These are phyloP conservation scores for Dromius quadrimaculatus DNA, from an alignment of 2,888 invertebrate genomes.

Conservation along the genomic window DNA sequence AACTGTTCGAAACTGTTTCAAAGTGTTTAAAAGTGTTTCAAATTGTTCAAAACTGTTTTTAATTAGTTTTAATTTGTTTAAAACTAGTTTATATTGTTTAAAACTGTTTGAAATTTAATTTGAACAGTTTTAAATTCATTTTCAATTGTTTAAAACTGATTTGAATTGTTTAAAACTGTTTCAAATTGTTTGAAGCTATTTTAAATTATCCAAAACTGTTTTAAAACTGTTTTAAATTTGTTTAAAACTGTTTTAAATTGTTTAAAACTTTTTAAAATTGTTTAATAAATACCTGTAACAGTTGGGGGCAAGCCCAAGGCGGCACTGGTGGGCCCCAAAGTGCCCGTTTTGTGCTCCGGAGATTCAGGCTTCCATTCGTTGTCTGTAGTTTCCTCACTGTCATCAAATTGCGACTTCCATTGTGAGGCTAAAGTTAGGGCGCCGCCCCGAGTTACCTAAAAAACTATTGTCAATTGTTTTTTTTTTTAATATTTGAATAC, in stretches of 20 bases:
- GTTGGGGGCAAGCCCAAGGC: conserved; percentile 12
- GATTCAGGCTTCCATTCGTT: conserved; percentile 94
- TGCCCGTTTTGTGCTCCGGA: conserved; percentile 68
- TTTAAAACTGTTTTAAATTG: not conserved
- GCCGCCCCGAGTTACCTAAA: conserved; percentile 86
- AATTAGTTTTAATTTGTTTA: no score
- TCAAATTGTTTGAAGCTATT: not conserved
- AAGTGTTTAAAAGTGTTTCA: no score
- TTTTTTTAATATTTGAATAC: conserved; percentile 13
- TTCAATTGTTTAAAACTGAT: not conserved
- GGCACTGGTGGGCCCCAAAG: not conserved
- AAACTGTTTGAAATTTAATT: not conserved
- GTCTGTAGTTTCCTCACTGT: conserved; percentile 94
- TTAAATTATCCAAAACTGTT: no score
- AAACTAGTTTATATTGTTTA: no score
- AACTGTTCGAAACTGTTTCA: no score
- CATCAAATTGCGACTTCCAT: conserved; percentile 97
- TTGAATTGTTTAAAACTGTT: not conserved
- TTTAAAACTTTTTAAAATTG: not conserved
- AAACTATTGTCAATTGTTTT: no score
- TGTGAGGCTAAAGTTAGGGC: conserved; percentile 92
- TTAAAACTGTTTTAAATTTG: not conserved
- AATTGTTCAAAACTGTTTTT: no score
- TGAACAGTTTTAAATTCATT: not conserved
- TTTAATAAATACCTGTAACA: no score